Evolutionary conservation across 2,113 vertebrate species (phyloP), one percentile per base, ranked within the genome.

Genomic region (Osmerus mordax): DNA sequence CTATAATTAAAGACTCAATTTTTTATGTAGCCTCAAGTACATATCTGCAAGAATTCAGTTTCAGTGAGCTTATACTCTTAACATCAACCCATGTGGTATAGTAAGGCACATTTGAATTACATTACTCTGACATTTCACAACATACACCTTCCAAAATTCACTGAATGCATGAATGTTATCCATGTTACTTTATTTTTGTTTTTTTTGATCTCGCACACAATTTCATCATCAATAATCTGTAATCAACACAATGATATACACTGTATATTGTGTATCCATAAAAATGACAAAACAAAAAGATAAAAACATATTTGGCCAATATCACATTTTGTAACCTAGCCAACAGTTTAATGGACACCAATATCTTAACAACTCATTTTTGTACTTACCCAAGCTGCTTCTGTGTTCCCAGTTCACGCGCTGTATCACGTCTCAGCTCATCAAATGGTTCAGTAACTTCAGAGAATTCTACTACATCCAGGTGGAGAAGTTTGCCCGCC

Each of bases 361-460:
- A 23, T 23, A 47, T 11, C 41, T 60, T n/a, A 4, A 19, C 23
- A n/a, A 21, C 18, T 52, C 53, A 41, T 11, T 15, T 63, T n/a
- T 59, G 21, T 16, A 64, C 56, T 75, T 52, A 78, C 87, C 79
- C 41, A 88, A 83, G 82, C 29, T 52, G 71, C 5, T 16, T 68
- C 25, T 67, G 25, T 54, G 1, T 75, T 59, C 53, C 72, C 92
- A 97, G 96, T 96, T 98, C 88, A 95, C 92, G 3, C 94, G 95
- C 80, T 95, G 94, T 83, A 91, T 95, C 83, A 95, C 92, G 70
- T 98, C 96, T 21, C 96, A 97, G 92, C 94, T 98, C 85, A 96
- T 96, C 91, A 98, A 98, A 78, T 98, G 96, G 96, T 98, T 98
- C 91, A 98, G 96, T 79, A 98, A 98, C 87, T 98, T 98, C 83